A percentile compares a stretch with the other conserved stretches of the same genome.
These are phyloP conservation scores for Aricia artaxerxes DNA, from an alignment of 2,888 invertebrate genomes.

Conservation along the genomic window DNA sequence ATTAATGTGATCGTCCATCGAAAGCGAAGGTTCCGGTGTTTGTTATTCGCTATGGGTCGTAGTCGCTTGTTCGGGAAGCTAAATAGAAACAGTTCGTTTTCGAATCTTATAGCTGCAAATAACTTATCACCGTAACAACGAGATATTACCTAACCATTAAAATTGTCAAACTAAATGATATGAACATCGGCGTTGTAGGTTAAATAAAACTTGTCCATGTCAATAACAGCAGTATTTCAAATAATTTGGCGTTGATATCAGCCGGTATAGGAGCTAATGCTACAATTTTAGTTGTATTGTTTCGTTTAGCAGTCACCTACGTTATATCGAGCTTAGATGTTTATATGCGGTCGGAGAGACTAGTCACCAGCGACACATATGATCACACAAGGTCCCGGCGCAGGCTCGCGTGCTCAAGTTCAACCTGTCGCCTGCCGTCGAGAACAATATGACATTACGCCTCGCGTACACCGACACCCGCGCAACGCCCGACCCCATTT, in stretches of 20 bases:
- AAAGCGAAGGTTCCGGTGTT: constrained; percentile 76
- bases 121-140: background rate
- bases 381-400: constrained; percentile 43
- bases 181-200: background rate
- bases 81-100: constrained; percentile 41
- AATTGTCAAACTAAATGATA: background rate
- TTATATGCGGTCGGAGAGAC: background rate
- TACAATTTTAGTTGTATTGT: background rate
- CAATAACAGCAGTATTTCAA: background rate
- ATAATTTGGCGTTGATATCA: background rate
- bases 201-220: background rate
- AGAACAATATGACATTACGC: constrained; percentile 33
- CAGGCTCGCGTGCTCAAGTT: constrained; percentile 62
- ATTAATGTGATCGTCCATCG: constrained; percentile 60
- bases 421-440: constrained; percentile 54
- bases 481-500: constrained; percentile 21
- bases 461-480: constrained; percentile 30
- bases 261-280: background rate
- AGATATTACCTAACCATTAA: background rate
- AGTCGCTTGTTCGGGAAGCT: constrained; percentile 62
- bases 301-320: background rate
- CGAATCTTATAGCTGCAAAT: background rate
- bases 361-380: constrained; percentile 29
- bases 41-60: constrained; percentile 65
- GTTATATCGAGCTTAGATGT: background rate